Base-by-base conservation (phyloP, 2,888 invertebrate species). In the Linyphia triangularis region DNA sequence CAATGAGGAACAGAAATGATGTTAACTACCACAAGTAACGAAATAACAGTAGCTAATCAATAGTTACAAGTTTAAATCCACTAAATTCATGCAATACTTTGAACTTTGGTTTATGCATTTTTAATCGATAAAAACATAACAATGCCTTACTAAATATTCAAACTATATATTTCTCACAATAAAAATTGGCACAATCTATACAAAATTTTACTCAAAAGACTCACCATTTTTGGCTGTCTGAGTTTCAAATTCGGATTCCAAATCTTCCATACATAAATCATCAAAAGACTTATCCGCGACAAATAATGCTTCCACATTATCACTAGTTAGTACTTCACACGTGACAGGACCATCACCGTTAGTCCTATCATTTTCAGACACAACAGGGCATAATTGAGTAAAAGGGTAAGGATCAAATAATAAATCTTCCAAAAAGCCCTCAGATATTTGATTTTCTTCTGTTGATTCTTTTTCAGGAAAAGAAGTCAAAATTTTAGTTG, bases 271-370 rank as follows among this genome's bases (percentile, higher is more conserved):
- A 19, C 61, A 61, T n/a, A 77, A 40, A 63, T 77, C 28, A 63
- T 77, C 77, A 26, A 77, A 37, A 22, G 77, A 63, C 16, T 61
- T 77, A 63, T 77, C 77, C 16, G 61, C 61, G 61, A 59, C 61
- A 77, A 77, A 40, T 1, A n/a, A 51, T n/a, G n/a, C 37, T 37
- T 43, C 43, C 24, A 24, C 16, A 69, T 10, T 37, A 9, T 37
- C 13, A 13, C 1, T 69, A 6, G 9, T 28, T 9, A n/a, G 16
- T 30, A n/a, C 16, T 65, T 19, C 16, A 9, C 19, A 2, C 2
- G 1, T 30, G 6, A 16, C 10, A 4, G 28, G n/a, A 1, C 16
- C 2, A 19, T 37, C 16, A 6, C 65, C 28, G 0, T n/a, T 9
- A 43, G 40, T 43, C n/a, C 16, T 51, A 5, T 51, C 2, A 51